A percentile compares a stretch with the other conserved stretches of the same genome.
phyloP scores from a whole-genome alignment of 92 coral and sea anemone species.

The Heliopora coerulea region DNA sequence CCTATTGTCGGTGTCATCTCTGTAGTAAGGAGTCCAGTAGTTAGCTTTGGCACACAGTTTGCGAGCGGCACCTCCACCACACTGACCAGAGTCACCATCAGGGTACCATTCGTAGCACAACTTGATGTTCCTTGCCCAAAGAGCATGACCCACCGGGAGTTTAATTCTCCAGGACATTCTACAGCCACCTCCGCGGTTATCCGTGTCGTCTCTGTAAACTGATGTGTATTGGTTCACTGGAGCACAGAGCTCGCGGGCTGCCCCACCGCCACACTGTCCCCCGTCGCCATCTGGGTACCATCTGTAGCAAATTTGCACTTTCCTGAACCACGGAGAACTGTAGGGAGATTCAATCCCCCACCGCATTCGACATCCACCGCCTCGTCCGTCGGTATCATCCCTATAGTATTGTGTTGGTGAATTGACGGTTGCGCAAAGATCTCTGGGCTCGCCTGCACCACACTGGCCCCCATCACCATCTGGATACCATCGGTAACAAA shows the following conservation, averaged over 20 bases:
- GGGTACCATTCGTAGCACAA: slow-evolving; percentile 49
- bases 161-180: slow-evolving; percentile 55
- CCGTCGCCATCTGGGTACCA: slow-evolving; percentile 44
- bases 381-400: slow-evolving; percentile 34
- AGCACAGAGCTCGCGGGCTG: slow-evolving; percentile 21
- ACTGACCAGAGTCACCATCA: slow-evolving; percentile 31
- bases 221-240: slow-evolving; percentile 29
- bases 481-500: slow-evolving; percentile 31
- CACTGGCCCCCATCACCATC: slow-evolving; percentile 23
- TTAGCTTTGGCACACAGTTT: slow-evolving; percentile 29
- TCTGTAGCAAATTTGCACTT: slow-evolving; percentile 23
- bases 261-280: slow-evolving; percentile 42
- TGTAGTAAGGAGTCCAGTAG: slow-evolving; percentile 55
- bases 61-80: slow-evolving; percentile 32
- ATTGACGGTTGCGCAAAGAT: slow-evolving; percentile 19
- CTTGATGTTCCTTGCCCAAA: slow-evolving; percentile 30
- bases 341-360: slow-evolving; percentile 25
- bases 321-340: slow-evolving; percentile 20
- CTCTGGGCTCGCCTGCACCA: slow-evolving; percentile 7
- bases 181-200: slow-evolving; percentile 64
- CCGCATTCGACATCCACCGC: slow-evolving; percentile 31
- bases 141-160: neutral
- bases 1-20: slow-evolving; percentile 61
- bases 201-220: slow-evolving; percentile 66
- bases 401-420: slow-evolving; percentile 21